Evolutionary conservation across 2,888 invertebrate genomes (phyloP).

Genomic region (Zygothrica quintamaculata): DNA sequence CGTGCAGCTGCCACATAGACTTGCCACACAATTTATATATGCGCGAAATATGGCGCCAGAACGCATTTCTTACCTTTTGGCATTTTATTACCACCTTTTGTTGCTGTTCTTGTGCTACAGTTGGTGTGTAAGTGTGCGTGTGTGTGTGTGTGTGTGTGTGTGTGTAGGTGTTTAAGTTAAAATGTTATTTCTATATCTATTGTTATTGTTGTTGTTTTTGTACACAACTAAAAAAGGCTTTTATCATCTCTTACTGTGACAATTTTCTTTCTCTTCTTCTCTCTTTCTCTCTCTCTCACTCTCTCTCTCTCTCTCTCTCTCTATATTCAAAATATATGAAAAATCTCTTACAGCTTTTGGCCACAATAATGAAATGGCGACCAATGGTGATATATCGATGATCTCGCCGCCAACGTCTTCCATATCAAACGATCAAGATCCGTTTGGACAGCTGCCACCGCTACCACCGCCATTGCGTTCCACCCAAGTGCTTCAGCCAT

Average conservation of each 20-base stretch:
- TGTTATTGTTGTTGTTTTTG: constrained; percentile 32
- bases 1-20: constrained; percentile 54
- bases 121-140: not conserved
- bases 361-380: constrained; percentile 85
- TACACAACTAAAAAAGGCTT: constrained; percentile 2
- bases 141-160: constrained; percentile 8
- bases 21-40: constrained; percentile 72
- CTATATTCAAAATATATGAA: too few relatives aligned
- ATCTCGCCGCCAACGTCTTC: constrained; percentile 85
- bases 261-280: not conserved
- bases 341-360: constrained; percentile 79
- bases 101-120: constrained; percentile 48
- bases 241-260: not conserved
- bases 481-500: constrained; percentile 85
- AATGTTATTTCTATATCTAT: constrained; percentile 12
- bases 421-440: constrained; percentile 85
- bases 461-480: constrained; percentile 85
- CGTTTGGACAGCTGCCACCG: constrained; percentile 85
- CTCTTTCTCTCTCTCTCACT: not conserved
- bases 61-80: constrained; percentile 45
- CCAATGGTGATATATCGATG: constrained; percentile 85
- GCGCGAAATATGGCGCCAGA: constrained; percentile 76
- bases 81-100: constrained; percentile 41
- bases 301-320: not conserved
- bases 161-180: not conserved